These are phyloP conservation scores for Drosophila kepulauana DNA, from an alignment of 1,140 invertebrate genomes.

Conservation along the genomic window DNA sequence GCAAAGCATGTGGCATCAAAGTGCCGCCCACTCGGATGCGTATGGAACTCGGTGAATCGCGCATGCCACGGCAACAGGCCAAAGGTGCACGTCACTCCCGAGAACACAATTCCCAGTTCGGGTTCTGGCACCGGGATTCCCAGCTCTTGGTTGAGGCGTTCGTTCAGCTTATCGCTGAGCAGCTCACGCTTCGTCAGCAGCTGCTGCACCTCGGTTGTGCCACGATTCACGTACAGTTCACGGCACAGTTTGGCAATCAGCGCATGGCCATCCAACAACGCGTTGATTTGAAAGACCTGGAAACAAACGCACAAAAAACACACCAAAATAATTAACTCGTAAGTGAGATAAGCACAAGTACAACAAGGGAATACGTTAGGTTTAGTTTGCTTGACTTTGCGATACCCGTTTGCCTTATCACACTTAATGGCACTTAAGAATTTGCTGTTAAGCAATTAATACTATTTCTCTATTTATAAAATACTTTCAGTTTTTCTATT, in stretches of 20 bases:
- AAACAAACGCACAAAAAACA: not conserved
- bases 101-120: conserved; percentile 75
- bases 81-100: conserved; percentile 66
- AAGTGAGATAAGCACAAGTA: not conserved
- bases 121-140: conserved; percentile 61
- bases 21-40: conserved; percentile 59
- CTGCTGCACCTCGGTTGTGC: conserved; percentile 50
- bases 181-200: conserved; percentile 60
- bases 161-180: conserved; percentile 58
- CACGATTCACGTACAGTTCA: conserved; percentile 60
- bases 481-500: too few species aligned
- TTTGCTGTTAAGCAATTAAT: too few species aligned
- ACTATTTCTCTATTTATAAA: too few species aligned
- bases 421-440: too few species aligned
- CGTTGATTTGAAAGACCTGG: conserved; percentile 67
- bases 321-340: not conserved
- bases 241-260: conserved; percentile 77
- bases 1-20: conserved; percentile 66
- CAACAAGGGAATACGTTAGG: not conserved
- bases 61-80: conserved; percentile 80
- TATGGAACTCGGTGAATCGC: conserved; percentile 80
- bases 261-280: conserved; percentile 61
- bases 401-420: too few species aligned
- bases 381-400: too few species aligned
- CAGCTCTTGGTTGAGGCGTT: conserved; percentile 56